Base-by-base conservation (phyloP, 2,888 invertebrate species). In the Chloromyia formosa region DNA sequence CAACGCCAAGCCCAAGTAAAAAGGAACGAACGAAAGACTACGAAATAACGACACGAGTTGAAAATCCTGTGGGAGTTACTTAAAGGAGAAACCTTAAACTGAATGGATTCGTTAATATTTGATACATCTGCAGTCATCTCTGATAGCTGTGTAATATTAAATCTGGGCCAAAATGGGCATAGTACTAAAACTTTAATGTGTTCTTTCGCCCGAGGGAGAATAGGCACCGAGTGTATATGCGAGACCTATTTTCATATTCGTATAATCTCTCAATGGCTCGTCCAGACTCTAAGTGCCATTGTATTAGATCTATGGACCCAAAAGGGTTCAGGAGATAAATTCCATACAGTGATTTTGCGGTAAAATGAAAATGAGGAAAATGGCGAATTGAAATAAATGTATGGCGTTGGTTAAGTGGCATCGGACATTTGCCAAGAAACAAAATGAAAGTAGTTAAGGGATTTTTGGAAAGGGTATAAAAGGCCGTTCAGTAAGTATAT, bases 101-200 rank as follows among this genome's bases (percentile, higher is more conserved):
- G 73, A 74, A 74, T 74, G 73, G 73, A 74, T 74, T 74, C 80
- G 78, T 82, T 82, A 82, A 82, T 82, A 82, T 83, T 82, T 83
- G 81, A 83, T 82, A 82, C 81, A 81, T 83, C 82, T 83, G 83
- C 83, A 83, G 82, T 80, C 81, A 81, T 82, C 81, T 82, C 77
- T 80, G 80, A 80, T 74, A 40, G 73, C 73, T 73, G 22, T 60
- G 73, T 73, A 61, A 60, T 73, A 73, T 61, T 49, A 61, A 61
- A 73, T 61, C 61, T 73, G 56, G 56, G 71, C 18, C 42, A 45
- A 61, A 61, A 73, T 73, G 61, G 73, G 58, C 71, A 58, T 58
- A 60, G 18, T 20, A n/a, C 42, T 64, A 22, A n/a, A 42, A 64
- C 42, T 64, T 64, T 64, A 40, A 64, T 64, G 62, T 20, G 16